Base-by-base conservation (phyloP, 2,113 vertebrate genomes). In the Brachyhypopomus gauderio region DNA sequence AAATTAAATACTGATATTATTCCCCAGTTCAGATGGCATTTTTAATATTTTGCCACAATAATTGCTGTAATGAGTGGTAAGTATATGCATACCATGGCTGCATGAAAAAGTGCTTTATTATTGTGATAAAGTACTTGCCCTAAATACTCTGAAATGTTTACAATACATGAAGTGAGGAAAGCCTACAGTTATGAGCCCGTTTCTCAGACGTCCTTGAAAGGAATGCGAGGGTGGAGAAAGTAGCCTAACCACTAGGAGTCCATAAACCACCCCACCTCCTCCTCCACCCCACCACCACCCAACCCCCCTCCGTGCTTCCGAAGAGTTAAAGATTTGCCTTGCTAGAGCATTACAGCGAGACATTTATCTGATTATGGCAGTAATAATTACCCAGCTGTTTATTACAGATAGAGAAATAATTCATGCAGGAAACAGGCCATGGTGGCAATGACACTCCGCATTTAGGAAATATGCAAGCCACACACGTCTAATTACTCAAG, bases 311-410 rank as follows among this genome's bases (percentile, higher is more conserved):
- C 55, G 11, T n/a, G 19, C 78, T 83, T 75, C 90, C 91, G 92
- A 95, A 93, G 94, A 95, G 92, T 95, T 95, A 93, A 96, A 96
- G 95, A 92, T 94, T 82, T 93, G 92, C 94, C 93, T 91, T 92
- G 94, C 95, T 95, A 95, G 93, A 94, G 94, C 94, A 95, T 95
- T 96, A 96, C 93, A 95, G 94, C 92, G 91, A 95, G 93, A 95
- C 81, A 96, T 98, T 96, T 97, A 97, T 98, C 96, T 97, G 96
- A 97, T 96, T 96, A 97, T 96, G 94, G 94, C 92, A 90, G 94
- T 96, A 98, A 98, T 98, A 96, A 98, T 98, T 96, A 97, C 95
- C 95, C 96, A 95, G 96, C 96, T 98, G 96, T 97, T 98, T 97
- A 97, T 92, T 94, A 95, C 95, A 97, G 95, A 97, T 97, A 97